Percentiles rank a stretch among this genome's conserved stretches.
Evolutionary conservation across 2,113 vertebrate genomes (phyloP).

Genomic region (Galemys pyrenaicus): DNA sequence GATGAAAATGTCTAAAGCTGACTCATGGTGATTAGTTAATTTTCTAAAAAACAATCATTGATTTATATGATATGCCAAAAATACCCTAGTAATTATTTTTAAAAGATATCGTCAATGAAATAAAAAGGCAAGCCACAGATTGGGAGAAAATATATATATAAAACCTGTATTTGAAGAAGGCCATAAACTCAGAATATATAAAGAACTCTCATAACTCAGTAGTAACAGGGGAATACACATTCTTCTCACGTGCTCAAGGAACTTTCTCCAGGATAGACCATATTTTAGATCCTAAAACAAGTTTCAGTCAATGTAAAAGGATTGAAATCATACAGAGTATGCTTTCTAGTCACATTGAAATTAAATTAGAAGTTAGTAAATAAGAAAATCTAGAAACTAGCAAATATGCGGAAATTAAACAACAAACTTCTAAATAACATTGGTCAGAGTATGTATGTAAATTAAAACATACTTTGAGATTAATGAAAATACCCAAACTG

Average conservation of each 20-base stretch:
- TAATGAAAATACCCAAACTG: not conserved
- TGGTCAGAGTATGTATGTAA: not conserved
- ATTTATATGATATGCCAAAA: slow-evolving; percentile 9
- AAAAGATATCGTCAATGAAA: slow-evolving; percentile 40
- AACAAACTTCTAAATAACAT: not conserved
- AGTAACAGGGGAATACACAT: too few relatives aligned
- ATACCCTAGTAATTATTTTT: not conserved
- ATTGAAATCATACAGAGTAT: too few relatives aligned
- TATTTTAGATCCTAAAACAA: too few relatives aligned
- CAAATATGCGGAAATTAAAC: not conserved
- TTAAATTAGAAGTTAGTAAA: not conserved
- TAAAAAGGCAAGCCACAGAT: not conserved
- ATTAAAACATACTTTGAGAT: not conserved
- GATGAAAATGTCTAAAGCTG: not conserved
- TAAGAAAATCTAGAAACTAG: not conserved
- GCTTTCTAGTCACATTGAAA: too few relatives aligned
- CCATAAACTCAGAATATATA: not conserved
- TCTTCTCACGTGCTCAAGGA: too few relatives aligned
- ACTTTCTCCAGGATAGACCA: too few relatives aligned
- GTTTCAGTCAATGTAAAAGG: too few relatives aligned
- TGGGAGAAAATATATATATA: not conserved
- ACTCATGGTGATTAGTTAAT: not conserved
- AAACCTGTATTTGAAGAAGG: not conserved
- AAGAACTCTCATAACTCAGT: too few relatives aligned
- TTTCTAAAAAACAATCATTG: not conserved